Evolutionary conservation across 2,888 invertebrate species (phyloP).

Genomic region (Drosophila demipolita): DNA sequence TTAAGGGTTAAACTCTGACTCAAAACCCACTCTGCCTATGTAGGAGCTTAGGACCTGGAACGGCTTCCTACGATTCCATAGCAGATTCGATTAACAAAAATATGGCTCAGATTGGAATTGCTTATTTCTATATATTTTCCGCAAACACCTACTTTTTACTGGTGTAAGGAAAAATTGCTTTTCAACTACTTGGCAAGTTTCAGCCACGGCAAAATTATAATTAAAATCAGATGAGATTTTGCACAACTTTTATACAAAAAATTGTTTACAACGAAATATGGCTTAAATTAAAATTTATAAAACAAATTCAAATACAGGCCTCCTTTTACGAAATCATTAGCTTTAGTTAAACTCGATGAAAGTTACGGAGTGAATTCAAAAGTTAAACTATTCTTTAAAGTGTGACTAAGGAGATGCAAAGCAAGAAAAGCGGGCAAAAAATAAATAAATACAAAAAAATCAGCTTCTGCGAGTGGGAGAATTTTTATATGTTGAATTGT

Average conservation of each 20-base stretch:
- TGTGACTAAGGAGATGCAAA: neutral
- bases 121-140: neutral
- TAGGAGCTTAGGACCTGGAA: slow-evolving; percentile 2
- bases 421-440: neutral
- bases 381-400: neutral
- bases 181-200: neutral
- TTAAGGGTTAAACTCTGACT: slow-evolving; percentile 50
- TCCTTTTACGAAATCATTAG: neutral
- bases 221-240: neutral
- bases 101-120: slow-evolving; percentile 3
- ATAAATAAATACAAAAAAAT: neutral
- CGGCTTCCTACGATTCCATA: neutral
- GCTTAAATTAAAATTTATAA: neutral
- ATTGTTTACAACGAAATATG: neutral
- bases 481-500: neutral
- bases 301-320: neutral
- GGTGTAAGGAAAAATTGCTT: neutral
- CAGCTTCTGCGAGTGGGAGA: neutral
- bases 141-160: neutral
- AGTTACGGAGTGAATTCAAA: neutral
- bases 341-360: neutral
- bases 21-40: slow-evolving; percentile 5
- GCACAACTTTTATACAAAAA: neutral
- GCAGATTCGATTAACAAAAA: slow-evolving; percentile 28
- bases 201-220: neutral